These are phyloP conservation scores for Erinaceus europaeus DNA, from an alignment of 2,113 vertebrate genomes.

Conservation along the genomic window DNA sequence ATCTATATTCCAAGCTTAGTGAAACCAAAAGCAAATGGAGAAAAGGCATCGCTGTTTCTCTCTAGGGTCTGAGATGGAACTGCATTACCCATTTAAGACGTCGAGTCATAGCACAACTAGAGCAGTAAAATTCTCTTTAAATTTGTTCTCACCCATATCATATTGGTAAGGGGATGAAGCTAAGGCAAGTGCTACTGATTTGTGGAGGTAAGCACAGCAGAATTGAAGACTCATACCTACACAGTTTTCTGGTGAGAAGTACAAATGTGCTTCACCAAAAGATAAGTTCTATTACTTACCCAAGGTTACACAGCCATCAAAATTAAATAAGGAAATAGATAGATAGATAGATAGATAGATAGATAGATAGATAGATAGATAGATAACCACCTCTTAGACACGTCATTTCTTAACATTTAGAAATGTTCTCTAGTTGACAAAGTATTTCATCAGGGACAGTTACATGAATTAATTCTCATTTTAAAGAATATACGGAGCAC, in stretches of 20 bases:
- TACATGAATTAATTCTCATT: conserved; percentile 10
- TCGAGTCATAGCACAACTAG: not conserved
- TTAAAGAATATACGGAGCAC: conserved; percentile 1
- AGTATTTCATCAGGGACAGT: not conserved
- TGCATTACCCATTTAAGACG: not conserved
- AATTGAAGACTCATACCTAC: not conserved
- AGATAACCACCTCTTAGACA: not conserved
- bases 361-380: not conserved
- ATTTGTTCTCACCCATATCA: not conserved
- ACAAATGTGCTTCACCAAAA: not conserved
- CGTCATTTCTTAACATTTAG: not conserved
- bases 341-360: not conserved
- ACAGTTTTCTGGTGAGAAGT: not conserved
- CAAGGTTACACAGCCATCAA: not conserved
- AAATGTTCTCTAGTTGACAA: not conserved
- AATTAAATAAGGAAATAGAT: not conserved
- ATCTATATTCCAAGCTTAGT: not conserved
- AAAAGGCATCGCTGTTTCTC: not conserved
- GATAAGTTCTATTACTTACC: not conserved
- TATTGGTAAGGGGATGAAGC: not conserved
- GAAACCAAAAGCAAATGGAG: not conserved
- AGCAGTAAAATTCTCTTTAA: not conserved
- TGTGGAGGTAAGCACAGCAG: not conserved
- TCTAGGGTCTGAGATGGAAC: not conserved
- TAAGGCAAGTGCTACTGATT: not conserved